Conservation (phyloP, 2,113 vertebrate genomes). For the Lontra canadensis region DNA sequence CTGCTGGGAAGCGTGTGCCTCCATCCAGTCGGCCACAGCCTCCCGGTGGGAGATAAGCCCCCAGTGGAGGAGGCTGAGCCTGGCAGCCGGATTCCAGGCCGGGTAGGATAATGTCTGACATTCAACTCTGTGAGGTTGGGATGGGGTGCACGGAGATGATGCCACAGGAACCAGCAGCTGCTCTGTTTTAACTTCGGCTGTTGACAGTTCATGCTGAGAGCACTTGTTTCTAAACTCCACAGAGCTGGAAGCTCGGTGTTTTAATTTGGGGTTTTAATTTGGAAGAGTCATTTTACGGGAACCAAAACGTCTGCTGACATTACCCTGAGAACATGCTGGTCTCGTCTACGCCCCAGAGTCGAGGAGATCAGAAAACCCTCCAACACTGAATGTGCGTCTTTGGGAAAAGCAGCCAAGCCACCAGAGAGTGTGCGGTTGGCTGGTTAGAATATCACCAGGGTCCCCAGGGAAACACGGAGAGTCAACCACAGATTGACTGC, state of each 20-base stretch:
- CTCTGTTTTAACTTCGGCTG: background rate
- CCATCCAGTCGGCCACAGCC: slow-evolving; percentile 12
- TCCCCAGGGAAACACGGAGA: background rate
- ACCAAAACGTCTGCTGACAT: background rate
- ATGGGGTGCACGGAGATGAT: background rate
- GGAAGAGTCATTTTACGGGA: background rate
- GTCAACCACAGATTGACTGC: background rate
- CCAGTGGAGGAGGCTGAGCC: background rate
- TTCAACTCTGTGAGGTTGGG: background rate
- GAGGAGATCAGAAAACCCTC: background rate
- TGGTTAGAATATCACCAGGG: background rate
- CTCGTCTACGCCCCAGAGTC: background rate
- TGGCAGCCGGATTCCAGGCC: slow-evolving; percentile 35
- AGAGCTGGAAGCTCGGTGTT: background rate
- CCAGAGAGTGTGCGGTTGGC: background rate
- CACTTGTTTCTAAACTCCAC: slow-evolving; percentile 56
- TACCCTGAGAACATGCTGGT: background rate
- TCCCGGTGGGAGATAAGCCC: slow-evolving; percentile 40
- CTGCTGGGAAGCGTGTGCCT: background rate
- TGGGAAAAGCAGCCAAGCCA: background rate
- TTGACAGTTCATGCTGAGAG: slow-evolving; percentile 43
- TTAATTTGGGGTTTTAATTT: slow-evolving; percentile 21
- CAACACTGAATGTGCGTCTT: background rate
- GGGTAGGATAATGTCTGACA: background rate
- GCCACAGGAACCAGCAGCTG: background rate